Evolutionary conservation across 2,888 invertebrate genomes (phyloP), one percentile per base, ranked within the genome.

Genomic region (Seira musarum): DNA sequence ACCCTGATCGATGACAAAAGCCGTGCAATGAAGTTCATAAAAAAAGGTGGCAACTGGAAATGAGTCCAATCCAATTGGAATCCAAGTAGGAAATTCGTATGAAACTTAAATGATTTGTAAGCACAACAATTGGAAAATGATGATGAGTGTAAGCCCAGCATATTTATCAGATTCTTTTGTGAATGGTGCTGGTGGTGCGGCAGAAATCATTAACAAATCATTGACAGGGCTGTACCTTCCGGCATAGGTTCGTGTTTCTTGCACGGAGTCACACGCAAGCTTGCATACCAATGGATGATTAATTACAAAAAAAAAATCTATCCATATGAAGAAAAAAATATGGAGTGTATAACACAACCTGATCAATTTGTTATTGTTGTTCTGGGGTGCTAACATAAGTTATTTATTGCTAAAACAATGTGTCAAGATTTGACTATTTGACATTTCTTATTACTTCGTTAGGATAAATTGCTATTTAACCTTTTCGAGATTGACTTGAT

Each of bases 1-100:
- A 79, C 79, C 79, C 73, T 79, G 79, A 73, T 60, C 19, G 10
- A 21, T 79, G 73, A 79, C 79, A 79, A 60, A 60, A 79, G 73
- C 68, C 10, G 17, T 15, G 46, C 61, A 53, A 77, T 57, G 61
- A 68, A 64, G 57, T 71, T 77, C 69, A 60, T 60, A 60, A 60
- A 60, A 60, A 60, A 60, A 22, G 72, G 77, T 71, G 73, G 68
- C 30, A 60, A 21, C 60, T 13, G 49, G 49, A 49, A 49, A 49
- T 15, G 15, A 49, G 30, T 49, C 6, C 15, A 30, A 30, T 30
- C 30, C 8, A 30, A 30, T 30, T 8, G 30, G 2, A 2, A 30
- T 30, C 49, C 49, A 49, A 49, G 49, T 49, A 49, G 49, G 49
- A 49, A 49, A 49, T n/a, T 49, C 49, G 2, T 3, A 49, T 3